Percentiles rank a stretch among this genome's conserved stretches.
phyloP scores from a whole-genome alignment of 2,797 vertebrate species.

The Sarcoramphus papa region DNA sequence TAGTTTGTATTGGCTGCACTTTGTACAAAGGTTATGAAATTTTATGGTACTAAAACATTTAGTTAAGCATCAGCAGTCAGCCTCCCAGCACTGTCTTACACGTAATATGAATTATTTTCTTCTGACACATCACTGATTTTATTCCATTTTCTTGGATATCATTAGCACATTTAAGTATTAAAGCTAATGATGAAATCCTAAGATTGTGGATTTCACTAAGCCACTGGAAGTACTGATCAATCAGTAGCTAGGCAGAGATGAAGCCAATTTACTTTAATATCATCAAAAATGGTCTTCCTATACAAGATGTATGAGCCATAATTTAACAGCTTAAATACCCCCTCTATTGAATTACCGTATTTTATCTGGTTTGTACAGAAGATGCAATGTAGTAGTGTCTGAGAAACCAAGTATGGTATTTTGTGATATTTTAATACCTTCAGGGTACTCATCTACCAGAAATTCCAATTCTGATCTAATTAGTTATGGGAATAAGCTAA shows the following conservation, averaged over 20 bases:
- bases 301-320: background rate
- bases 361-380: background rate
- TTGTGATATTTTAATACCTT: background rate
- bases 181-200: background rate
- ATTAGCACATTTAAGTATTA: background rate
- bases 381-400: background rate
- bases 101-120: background rate
- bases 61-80: background rate
- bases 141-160: background rate
- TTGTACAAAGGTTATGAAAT: background rate
- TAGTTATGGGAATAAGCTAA: slow-evolving; percentile 15
- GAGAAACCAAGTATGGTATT: background rate
- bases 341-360: background rate
- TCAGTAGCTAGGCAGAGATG: background rate
- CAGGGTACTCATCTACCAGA: background rate
- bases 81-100: background rate
- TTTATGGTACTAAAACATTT: slow-evolving; percentile 1
- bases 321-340: background rate
- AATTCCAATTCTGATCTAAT: background rate
- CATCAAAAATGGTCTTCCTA: background rate
- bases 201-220: background rate
- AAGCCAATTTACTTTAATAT: background rate
- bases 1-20: background rate
- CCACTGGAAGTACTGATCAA: background rate
- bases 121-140: background rate